Base-by-base conservation (phyloP, 1,140 invertebrate species). In the Glomeris maerens region DNA sequence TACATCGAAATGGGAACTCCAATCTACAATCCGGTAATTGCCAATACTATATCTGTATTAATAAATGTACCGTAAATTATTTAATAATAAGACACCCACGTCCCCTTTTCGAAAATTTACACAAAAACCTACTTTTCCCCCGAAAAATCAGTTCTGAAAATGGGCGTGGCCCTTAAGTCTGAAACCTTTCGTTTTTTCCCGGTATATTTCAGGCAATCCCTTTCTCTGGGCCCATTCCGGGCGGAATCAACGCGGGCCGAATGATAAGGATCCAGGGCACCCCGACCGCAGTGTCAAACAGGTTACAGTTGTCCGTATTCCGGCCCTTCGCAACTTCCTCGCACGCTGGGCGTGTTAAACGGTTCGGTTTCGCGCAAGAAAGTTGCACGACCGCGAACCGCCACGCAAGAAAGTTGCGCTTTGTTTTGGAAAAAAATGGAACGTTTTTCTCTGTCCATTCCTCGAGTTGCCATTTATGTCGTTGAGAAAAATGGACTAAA, bases 221-320 rank as follows among this genome's bases (percentile, higher is more conserved):
- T 53, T 74, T 70, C 51, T 59, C 70, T 20, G 68, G 71, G 27
- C 61, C 64, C 2, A 73, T 78, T 29, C 68, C 70, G 2, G 70
- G 68, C n/a, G 75, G 75, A 1, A 65, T 78, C 47, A 65, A 65
- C 56, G 70, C 74, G 4, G 78, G 78, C 2, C 68, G 72, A 54
- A 74, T 79, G 66, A 67, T 80, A 31, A 60, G 75, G 29, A 68
- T 80, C 44, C 70, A 76, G 57, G 78, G 78, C 2, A 67, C 59
- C 47, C 64, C 72, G 1, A 66, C 70, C 20, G 71, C 70, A 7
- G 65, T 70, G 44, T 72, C 74, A 22, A 69, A 77, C 47, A 72
- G 73, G 77, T 79, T 67, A 58, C 49, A 57, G 38, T 26, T 26
- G 45, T 21, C 2, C 22, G 23, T 27, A 47, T 13, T 1, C 45